These are phyloP conservation scores for Plagodis pulveraria DNA, from an alignment of 2,888 invertebrate genomes.

Conservation along the genomic window DNA sequence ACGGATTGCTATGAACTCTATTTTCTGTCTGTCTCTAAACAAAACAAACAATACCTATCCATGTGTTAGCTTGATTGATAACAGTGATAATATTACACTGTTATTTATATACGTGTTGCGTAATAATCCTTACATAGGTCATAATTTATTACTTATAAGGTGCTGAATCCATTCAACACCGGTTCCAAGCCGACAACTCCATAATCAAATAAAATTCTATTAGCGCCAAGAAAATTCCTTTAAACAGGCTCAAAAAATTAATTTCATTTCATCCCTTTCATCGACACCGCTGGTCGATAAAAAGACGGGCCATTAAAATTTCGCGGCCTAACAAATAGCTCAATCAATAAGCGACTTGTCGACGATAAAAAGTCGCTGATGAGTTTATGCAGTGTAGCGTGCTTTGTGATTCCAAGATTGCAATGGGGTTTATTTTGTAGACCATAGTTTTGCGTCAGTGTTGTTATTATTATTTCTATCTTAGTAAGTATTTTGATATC, in stretches of 20 bases:
- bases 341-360: conserved; percentile 56
- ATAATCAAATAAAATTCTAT: conserved; percentile 10
- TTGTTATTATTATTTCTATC: too few species aligned
- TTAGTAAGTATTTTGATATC: too few species aligned
- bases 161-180: not conserved
- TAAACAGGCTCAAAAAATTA: conserved; percentile 19
- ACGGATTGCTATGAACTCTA: too few species aligned
- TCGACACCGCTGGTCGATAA: conserved; percentile 41
- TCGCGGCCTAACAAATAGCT: conserved; percentile 57
- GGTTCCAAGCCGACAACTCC: not conserved
- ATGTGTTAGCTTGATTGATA: too few species aligned
- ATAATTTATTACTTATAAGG: not conserved
- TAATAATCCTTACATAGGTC: too few species aligned
- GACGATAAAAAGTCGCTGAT: conserved; percentile 47
- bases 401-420: not conserved
- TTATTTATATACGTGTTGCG: too few species aligned
- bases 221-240: conserved; percentile 5
- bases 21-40: too few species aligned
- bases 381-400: conserved; percentile 13
- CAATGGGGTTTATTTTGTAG: too few species aligned
- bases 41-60: too few species aligned
- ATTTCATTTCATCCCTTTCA: conserved; percentile 38
- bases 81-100: too few species aligned
- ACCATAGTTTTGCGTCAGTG: too few species aligned
- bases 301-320: conserved; percentile 53